These are phyloP conservation scores for Eulemur mongoz DNA, from an alignment of 2,797 vertebrate genomes.

Conservation along the genomic window DNA sequence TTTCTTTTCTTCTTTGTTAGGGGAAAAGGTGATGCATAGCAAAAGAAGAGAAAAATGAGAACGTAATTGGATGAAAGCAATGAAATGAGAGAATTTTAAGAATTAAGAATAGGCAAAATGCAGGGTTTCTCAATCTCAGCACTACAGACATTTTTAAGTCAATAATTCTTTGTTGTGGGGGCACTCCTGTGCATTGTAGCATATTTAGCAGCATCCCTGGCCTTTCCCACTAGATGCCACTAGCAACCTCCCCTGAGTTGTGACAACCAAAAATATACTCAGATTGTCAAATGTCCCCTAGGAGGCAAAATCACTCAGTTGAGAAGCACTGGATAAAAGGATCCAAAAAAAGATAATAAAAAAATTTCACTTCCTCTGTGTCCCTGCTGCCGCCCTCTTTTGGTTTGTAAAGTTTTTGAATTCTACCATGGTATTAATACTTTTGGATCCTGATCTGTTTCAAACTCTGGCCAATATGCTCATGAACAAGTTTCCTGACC, in stretches of 20 bases:
- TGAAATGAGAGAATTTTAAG: background rate
- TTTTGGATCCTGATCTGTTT: background rate
- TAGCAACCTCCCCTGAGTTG: background rate
- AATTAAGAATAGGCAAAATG: background rate
- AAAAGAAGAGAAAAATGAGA: background rate
- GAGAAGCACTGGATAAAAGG: background rate
- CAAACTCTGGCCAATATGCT: background rate
- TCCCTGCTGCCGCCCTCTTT: background rate
- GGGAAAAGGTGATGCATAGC: background rate
- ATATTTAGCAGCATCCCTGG: background rate
- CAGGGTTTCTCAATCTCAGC: background rate
- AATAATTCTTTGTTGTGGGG: background rate
- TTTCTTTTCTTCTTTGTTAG: background rate
- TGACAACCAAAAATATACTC: background rate
- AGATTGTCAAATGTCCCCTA: background rate
- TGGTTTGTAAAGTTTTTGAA: background rate
- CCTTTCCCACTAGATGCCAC: background rate
- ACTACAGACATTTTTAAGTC: background rate
- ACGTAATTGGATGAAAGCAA: background rate
- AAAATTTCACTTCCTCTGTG: background rate
- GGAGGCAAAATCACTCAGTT: background rate
- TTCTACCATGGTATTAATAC: background rate
- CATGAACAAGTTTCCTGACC: rapidly evolving
- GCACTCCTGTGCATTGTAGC: no score
- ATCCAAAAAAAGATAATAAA: background rate